These are phyloP conservation scores for Eristalis arbustorum DNA, from an alignment of 2,888 invertebrate genomes.

Conservation along the genomic window DNA sequence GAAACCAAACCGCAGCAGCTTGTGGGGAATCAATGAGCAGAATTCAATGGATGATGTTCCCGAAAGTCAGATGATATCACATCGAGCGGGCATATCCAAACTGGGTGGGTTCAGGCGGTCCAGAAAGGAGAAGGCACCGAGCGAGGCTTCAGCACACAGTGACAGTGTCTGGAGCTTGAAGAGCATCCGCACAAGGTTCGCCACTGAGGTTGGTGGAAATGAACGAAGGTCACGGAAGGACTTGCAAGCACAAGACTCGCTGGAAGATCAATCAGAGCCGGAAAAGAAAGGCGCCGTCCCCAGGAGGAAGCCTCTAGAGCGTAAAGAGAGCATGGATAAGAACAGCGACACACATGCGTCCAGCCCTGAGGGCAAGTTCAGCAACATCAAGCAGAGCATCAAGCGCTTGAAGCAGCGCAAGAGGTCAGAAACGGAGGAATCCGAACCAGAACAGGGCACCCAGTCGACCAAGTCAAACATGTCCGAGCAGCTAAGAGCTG, in stretches of 20 bases:
- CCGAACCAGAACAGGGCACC: slow-evolving; percentile 64
- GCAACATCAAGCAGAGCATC: slow-evolving; percentile 74
- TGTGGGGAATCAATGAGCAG: slow-evolving; percentile 56
- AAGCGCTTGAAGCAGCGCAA: slow-evolving; percentile 75
- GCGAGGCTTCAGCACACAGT: not conserved
- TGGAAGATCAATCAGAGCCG: slow-evolving; percentile 36
- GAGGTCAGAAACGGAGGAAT: slow-evolving; percentile 27
- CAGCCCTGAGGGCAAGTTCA: slow-evolving; percentile 61
- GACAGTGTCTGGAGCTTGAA: slow-evolving; percentile 52
- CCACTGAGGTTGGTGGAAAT: slow-evolving; percentile 12
- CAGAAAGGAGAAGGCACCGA: slow-evolving; percentile 24
- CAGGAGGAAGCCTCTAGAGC: slow-evolving; percentile 31
- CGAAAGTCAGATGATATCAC: not conserved
- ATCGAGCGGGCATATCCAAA: slow-evolving; percentile 15
- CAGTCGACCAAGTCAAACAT: slow-evolving; percentile 37
- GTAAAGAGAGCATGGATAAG: slow-evolving; percentile 5
- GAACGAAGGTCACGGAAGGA: slow-evolving; percentile 21
- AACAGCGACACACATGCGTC: slow-evolving; percentile 1
- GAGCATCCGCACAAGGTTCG: slow-evolving; percentile 47
- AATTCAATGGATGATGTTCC: not conserved
- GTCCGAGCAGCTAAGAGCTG: slow-evolving; percentile 73
- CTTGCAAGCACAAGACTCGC: slow-evolving; percentile 33
- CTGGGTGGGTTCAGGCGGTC: slow-evolving; percentile 41
- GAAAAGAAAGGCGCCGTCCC: slow-evolving; percentile 49
- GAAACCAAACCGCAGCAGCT: slow-evolving; percentile 56